Percentiles rank a stretch among this genome's conserved stretches.
These are phyloP conservation scores for Vollenhovia emeryi DNA, from an alignment of 1,140 invertebrate species.

Conservation along the genomic window DNA sequence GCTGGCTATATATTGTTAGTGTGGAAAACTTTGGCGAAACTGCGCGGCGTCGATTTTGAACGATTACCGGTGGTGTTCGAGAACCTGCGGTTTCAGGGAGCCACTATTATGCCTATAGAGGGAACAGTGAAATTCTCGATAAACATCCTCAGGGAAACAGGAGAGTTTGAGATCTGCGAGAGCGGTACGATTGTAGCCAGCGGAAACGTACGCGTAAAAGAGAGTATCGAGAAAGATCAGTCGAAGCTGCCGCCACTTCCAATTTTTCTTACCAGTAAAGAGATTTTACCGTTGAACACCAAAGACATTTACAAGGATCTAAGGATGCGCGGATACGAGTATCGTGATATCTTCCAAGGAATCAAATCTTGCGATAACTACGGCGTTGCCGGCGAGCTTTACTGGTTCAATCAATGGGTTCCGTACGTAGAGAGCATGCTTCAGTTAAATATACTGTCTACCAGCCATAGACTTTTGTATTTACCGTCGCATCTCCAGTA, in stretches of 20 bases:
- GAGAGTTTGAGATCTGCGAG: conserved; percentile 97
- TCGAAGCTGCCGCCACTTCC: conserved; percentile 85
- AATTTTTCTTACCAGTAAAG: conserved; percentile 74
- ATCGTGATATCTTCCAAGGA: conserved; percentile 94
- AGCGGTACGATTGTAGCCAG: conserved; percentile 92
- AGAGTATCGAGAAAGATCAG: conserved; percentile 87
- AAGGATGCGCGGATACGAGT: conserved; percentile 97
- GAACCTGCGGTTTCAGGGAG: conserved; percentile 94
- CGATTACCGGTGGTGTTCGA: conserved; percentile 94
- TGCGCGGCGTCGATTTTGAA: conserved; percentile 91
- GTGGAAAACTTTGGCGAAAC: conserved; percentile 96
- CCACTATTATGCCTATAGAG: conserved; percentile 96
- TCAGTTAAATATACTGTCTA: conserved; percentile 94
- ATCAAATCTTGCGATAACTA: conserved; percentile 89
- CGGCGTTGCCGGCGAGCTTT: conserved; percentile 88
- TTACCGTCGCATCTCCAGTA: conserved; percentile 95
- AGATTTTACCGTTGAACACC: conserved; percentile 87
- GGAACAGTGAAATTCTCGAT: conserved; percentile 94
- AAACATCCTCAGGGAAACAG: conserved; percentile 94
- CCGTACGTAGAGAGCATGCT: conserved; percentile 98
- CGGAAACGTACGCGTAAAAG: conserved; percentile 90
- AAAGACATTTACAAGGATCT: conserved; percentile 98
- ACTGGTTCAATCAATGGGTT: conserved; percentile 96
- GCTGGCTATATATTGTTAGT: conserved; percentile 97
- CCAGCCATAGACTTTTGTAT: conserved; percentile 91